phyloP scores from a whole-genome alignment of 2,888 invertebrate species.

The Stenurella melanura region DNA sequence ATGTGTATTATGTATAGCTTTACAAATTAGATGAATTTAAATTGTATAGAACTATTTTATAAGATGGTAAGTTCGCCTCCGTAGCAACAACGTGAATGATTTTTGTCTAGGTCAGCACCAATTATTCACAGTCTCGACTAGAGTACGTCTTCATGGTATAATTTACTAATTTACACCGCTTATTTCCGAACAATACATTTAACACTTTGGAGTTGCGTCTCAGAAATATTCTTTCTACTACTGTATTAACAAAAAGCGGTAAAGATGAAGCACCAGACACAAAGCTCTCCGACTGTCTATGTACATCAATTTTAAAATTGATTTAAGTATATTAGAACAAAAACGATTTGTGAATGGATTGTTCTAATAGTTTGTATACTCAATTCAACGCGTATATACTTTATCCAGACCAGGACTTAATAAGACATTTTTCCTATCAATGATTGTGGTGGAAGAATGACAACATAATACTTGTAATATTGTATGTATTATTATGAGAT shows the following conservation, averaged over 20 bases:
- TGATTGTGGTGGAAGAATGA: no score
- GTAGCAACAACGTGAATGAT: neutral
- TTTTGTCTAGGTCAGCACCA: conserved; percentile 19
- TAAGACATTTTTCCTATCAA: neutral
- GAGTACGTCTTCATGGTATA: conserved; percentile 30
- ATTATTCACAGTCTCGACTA: conserved; percentile 15
- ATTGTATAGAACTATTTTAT: neutral
- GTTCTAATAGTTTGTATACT: neutral
- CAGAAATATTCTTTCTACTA: neutral
- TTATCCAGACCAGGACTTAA: neutral
- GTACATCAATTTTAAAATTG: conserved; percentile 3
- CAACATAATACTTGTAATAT: no score
- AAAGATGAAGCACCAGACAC: neutral
- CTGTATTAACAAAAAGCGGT: neutral
- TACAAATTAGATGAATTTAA: no score
- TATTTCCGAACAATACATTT: conserved; percentile 16
- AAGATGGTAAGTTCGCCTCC: conserved; percentile 9
- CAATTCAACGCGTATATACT: neutral
- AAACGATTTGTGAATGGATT: neutral
- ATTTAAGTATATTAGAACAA: neutral
- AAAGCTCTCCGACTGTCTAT: neutral
- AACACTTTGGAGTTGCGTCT: neutral
- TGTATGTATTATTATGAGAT: no score
- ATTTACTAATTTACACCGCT: conserved; percentile 39
- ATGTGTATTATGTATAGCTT: no score